Conservation (phyloP, 2,888 invertebrate species). For the Meiosimyza decipiens region DNA sequence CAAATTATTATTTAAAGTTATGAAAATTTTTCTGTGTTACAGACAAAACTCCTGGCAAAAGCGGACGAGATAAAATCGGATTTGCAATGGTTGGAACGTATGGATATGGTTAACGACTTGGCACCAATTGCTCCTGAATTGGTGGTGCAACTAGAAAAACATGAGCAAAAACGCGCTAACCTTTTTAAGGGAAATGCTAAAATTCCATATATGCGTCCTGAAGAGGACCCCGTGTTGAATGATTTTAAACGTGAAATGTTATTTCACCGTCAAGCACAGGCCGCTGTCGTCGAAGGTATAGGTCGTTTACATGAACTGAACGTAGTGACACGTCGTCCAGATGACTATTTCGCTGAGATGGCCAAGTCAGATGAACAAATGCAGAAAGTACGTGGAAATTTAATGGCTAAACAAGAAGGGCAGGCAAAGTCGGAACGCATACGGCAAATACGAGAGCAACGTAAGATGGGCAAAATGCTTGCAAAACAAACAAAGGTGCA, state of each 20-base stretch:
- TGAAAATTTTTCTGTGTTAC: constrained; percentile 34
- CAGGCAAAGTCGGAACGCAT: constrained; percentile 91
- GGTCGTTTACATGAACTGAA: constrained; percentile 80
- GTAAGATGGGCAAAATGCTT: constrained; percentile 92
- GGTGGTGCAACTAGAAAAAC: constrained; percentile 79
- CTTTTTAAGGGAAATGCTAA: constrained; percentile 78
- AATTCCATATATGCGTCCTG: constrained; percentile 72
- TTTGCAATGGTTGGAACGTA: constrained; percentile 86
- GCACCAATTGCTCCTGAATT: constrained; percentile 89
- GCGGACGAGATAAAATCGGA: constrained; percentile 77
- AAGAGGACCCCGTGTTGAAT: constrained; percentile 84
- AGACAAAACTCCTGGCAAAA: constrained; percentile 73
- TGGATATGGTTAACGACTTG: constrained; percentile 81
- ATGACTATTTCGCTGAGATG: constrained; percentile 99
- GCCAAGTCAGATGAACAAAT: constrained; percentile 97
- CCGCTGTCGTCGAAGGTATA: constrained; percentile 84
- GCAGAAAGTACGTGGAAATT: constrained; percentile 89
- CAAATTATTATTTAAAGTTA: constrained; percentile 1
- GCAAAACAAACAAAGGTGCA: constrained; percentile 85
- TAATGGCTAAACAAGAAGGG: constrained; percentile 85
- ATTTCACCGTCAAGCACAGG: constrained; percentile 88
- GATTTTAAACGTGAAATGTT: constrained; percentile 92
- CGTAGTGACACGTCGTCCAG: constrained; percentile 85
- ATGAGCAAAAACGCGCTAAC: constrained; percentile 76
- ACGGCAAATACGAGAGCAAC: constrained; percentile 87